Conservation (phyloP, 2,888 invertebrate genomes). For the Trimorus sp. region DNA sequence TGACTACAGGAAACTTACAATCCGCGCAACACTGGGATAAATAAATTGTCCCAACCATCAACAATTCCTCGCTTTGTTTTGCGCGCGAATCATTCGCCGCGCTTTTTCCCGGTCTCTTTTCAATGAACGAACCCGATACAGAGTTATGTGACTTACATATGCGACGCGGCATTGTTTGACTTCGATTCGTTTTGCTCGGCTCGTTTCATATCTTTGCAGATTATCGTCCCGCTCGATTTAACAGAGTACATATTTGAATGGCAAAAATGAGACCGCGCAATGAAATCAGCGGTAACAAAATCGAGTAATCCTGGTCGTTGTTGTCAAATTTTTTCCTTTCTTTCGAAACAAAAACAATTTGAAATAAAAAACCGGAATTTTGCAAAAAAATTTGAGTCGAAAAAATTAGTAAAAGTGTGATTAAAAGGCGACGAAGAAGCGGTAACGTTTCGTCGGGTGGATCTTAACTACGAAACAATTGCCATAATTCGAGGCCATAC, state of each 20-base stretch:
- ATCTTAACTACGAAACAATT: constrained; percentile 3
- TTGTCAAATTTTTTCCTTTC: not conserved
- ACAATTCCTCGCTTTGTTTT: constrained; percentile 20
- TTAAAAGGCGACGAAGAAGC: too few species aligned
- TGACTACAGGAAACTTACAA: not conserved
- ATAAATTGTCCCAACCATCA: constrained; percentile 26
- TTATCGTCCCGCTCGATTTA: constrained; percentile 63
- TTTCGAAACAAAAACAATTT: too few species aligned
- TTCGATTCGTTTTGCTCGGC: constrained; percentile 60
- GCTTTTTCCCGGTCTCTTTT: constrained; percentile 27
- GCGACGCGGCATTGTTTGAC: constrained; percentile 58
- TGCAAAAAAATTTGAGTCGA: not conserved
- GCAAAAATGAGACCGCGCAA: constrained; percentile 49
- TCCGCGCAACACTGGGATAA: not conserved
- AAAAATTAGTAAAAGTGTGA: too few species aligned
- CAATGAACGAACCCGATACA: constrained; percentile 46
- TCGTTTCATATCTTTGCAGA: constrained; percentile 60
- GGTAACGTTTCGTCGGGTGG: too few species aligned
- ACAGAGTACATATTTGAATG: constrained; percentile 61
- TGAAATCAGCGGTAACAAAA: constrained; percentile 42
- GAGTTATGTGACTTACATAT: constrained; percentile 54
- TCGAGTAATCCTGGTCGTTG: too few species aligned
- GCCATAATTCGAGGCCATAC: constrained; percentile 4
- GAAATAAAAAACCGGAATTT: too few species aligned
- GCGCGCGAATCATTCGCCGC: not conserved